Conservation (phyloP, 1,140 invertebrate species). For the Hydropsyche tenuis region DNA sequence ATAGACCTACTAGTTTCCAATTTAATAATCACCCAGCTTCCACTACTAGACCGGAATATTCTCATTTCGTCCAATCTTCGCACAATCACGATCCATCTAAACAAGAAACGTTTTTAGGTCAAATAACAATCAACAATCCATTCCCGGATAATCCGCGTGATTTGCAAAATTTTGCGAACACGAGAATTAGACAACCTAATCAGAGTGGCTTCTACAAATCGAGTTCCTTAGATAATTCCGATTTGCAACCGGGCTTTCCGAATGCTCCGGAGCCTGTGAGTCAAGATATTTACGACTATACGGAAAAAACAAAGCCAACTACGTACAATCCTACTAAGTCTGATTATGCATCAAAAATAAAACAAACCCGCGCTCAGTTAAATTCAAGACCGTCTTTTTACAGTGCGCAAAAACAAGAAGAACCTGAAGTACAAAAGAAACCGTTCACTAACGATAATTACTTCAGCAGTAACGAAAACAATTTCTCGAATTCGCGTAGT, state of each 20-base stretch:
- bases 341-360: constrained; percentile 39
- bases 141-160: constrained; percentile 49
- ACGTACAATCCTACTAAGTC: constrained; percentile 59
- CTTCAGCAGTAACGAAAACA: constrained; percentile 54
- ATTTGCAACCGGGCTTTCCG: constrained; percentile 47
- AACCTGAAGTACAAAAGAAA: constrained; percentile 34
- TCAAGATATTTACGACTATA: constrained; percentile 59
- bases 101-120: constrained; percentile 65
- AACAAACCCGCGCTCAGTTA: constrained; percentile 28
- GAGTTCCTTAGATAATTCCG: constrained; percentile 22
- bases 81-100: constrained; percentile 65
- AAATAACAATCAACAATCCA: constrained; percentile 66
- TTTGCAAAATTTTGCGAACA: constrained; percentile 41
- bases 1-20: constrained; percentile 60
- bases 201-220: constrained; percentile 36
- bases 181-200: constrained; percentile 39
- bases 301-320: constrained; percentile 52
- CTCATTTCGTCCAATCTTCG: constrained; percentile 55
- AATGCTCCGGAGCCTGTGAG: constrained; percentile 60
- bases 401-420: constrained; percentile 40
- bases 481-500: constrained; percentile 50
- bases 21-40: constrained; percentile 58
- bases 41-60: constrained; percentile 58
- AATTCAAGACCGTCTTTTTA: constrained; percentile 41
- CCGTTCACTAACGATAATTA: constrained; percentile 59